Evolutionary conservation across 2,888 invertebrate species (phyloP).

Genomic region (Hydraecia micacea): DNA sequence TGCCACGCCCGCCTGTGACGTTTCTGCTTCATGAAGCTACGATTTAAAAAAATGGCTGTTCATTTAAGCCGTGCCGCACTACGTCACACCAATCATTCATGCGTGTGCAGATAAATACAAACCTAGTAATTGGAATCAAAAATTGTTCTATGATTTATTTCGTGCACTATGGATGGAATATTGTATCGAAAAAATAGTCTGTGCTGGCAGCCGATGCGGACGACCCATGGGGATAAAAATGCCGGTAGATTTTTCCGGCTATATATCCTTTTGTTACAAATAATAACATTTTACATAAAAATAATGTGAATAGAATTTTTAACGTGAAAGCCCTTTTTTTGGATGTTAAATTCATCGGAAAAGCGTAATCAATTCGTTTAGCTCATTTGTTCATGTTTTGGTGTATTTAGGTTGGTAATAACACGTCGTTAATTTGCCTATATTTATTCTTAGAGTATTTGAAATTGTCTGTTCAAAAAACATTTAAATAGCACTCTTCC

Average conservation of each 20-base stretch:
- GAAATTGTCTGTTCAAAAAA: background rate
- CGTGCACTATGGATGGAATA: constrained; percentile 11
- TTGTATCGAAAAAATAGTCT: constrained; percentile 35
- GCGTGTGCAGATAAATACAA: constrained; percentile 40
- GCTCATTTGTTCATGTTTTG: background rate
- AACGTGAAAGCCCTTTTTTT: constrained; percentile 10
- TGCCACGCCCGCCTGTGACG: constrained; percentile 26
- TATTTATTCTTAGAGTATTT: background rate
- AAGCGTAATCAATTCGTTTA: constrained; percentile 19
- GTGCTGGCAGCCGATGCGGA: constrained; percentile 9
- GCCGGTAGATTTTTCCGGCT: constrained; percentile 20
- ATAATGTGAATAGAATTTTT: constrained; percentile 25
- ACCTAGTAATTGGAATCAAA: constrained; percentile 48
- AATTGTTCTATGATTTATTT: constrained; percentile 60
- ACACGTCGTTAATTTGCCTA: constrained; percentile 3
- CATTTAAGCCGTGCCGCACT: constrained; percentile 43
- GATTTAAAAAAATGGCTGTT: constrained; percentile 41
- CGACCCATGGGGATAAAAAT: constrained; percentile 36
- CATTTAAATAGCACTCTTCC: background rate
- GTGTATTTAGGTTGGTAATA: background rate
- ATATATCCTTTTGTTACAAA: constrained; percentile 29
- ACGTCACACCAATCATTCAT: constrained; percentile 53
- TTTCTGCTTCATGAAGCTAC: constrained; percentile 11
- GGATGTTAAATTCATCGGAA: constrained; percentile 12
- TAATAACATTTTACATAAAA: constrained; percentile 30